Conservation (phyloP, 2,888 invertebrate genomes). For the Ennomos fuscantarius region DNA sequence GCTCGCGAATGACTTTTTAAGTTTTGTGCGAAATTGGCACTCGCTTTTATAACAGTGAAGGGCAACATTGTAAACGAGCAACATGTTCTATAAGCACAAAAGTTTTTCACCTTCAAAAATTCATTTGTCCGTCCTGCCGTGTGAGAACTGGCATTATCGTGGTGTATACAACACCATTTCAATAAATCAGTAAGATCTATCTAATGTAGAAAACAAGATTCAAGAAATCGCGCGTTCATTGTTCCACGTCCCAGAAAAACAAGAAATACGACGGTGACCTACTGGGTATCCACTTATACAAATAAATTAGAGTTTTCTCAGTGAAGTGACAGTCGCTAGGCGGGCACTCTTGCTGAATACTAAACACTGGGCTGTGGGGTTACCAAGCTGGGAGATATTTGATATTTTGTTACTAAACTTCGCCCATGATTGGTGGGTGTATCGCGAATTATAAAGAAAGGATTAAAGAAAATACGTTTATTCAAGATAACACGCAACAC, state of each 20-base stretch:
- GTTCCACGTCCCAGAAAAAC: slow-evolving; percentile 35
- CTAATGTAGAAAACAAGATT: slow-evolving; percentile 5
- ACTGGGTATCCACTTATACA: slow-evolving; percentile 43
- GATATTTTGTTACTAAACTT: slow-evolving; percentile 12
- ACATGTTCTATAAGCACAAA: too few species aligned
- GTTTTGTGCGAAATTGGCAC: too few species aligned
- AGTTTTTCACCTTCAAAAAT: too few species aligned
- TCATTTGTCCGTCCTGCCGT: too few species aligned
- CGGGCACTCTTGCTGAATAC: slow-evolving; percentile 45
- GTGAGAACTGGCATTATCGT: too few species aligned
- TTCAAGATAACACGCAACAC: too few species aligned
- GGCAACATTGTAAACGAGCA: too few species aligned
- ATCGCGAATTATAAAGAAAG: not conserved
- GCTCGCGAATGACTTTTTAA: too few species aligned
- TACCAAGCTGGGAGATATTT: slow-evolving; percentile 19
- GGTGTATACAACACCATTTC: not conserved
- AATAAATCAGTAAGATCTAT: not conserved
- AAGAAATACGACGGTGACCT: slow-evolving; percentile 40
- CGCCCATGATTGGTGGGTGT: slow-evolving; percentile 1
- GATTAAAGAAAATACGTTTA: too few species aligned
- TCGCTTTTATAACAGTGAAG: too few species aligned
- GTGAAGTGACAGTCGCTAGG: slow-evolving; percentile 43
- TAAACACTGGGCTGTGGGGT: slow-evolving; percentile 41
- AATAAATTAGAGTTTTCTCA: slow-evolving; percentile 52
- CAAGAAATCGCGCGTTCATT: slow-evolving; percentile 18